phyloP scores from a whole-genome alignment of 2,113 vertebrate species.

The Eidolon helvum region DNA sequence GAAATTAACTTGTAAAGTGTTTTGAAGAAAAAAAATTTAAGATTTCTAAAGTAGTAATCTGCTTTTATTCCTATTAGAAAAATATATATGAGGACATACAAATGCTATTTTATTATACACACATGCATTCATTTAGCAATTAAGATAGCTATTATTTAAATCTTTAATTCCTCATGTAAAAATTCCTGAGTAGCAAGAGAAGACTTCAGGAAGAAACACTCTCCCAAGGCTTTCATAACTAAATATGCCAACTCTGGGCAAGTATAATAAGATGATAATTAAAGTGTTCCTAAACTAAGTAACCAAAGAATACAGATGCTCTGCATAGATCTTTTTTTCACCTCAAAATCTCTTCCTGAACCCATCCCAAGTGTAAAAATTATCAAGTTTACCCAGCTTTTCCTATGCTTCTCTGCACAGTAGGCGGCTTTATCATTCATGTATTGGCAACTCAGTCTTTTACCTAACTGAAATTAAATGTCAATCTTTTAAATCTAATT shows the following conservation, averaged over 20 bases:
- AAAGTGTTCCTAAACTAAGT: background rate
- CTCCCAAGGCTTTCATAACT: background rate
- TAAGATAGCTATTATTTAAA: conserved; percentile 13
- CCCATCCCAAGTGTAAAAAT: background rate
- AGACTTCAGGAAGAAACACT: background rate
- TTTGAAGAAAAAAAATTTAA: conserved; percentile 25
- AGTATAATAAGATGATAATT: background rate
- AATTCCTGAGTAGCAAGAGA: background rate
- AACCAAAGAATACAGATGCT: background rate
- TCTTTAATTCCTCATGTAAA: background rate
- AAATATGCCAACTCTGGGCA: background rate
- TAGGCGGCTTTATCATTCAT: background rate
- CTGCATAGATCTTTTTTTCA: background rate
- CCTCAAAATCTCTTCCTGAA: background rate
- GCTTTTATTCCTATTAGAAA: background rate
- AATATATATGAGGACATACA: background rate
- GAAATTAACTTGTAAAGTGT: background rate
- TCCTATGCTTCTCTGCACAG: background rate
- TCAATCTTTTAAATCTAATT: background rate
- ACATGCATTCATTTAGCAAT: background rate
- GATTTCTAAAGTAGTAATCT: background rate
- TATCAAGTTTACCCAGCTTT: background rate
- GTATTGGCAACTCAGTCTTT: background rate
- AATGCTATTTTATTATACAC: background rate
- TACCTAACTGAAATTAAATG: background rate